A percentile compares a stretch with the other conserved stretches of the same genome.
These are phyloP conservation scores for Panulirus ornatus DNA, from an alignment of 1,140 invertebrate genomes.

Conservation along the genomic window DNA sequence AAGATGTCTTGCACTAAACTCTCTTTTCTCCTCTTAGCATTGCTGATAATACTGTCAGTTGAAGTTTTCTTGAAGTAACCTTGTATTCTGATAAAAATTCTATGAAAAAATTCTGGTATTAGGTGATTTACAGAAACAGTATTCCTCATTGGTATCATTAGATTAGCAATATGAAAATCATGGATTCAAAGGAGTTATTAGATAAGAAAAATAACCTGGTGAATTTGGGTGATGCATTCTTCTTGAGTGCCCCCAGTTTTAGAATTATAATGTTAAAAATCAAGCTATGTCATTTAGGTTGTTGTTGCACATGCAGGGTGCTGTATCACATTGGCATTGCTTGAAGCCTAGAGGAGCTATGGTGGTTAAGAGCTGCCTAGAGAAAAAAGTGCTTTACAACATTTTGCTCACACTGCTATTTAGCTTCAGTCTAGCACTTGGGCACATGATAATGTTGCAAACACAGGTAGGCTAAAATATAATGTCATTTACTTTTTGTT, in stretches of 20 bases:
- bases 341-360: neutral
- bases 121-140: neutral
- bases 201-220: neutral
- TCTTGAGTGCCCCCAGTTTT: neutral
- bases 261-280: slow-evolving; percentile 1
- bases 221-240: slow-evolving; percentile 10
- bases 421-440: slow-evolving; percentile 42
- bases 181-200: neutral
- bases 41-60: neutral
- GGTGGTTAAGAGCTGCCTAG: neutral
- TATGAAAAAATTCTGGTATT: neutral
- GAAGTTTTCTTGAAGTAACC: too few species aligned
- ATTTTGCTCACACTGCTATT: slow-evolving; percentile 11
- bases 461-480: slow-evolving; percentile 34
- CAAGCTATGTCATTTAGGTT: slow-evolving; percentile 1
- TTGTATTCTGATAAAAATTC: too few species aligned
- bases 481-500: slow-evolving; percentile 32
- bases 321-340: slow-evolving; percentile 17
- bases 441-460: slow-evolving; percentile 14
- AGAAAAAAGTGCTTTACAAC: slow-evolving; percentile 17
- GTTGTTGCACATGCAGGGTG: slow-evolving; percentile 1
- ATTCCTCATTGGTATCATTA: slow-evolving; percentile 17
- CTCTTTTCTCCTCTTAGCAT: neutral
- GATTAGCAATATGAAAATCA: slow-evolving; percentile 9
- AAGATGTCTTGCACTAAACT: too few species aligned